Base-by-base conservation (phyloP, 2,888 invertebrate genomes). In the Chaetoderma sp. region DNA sequence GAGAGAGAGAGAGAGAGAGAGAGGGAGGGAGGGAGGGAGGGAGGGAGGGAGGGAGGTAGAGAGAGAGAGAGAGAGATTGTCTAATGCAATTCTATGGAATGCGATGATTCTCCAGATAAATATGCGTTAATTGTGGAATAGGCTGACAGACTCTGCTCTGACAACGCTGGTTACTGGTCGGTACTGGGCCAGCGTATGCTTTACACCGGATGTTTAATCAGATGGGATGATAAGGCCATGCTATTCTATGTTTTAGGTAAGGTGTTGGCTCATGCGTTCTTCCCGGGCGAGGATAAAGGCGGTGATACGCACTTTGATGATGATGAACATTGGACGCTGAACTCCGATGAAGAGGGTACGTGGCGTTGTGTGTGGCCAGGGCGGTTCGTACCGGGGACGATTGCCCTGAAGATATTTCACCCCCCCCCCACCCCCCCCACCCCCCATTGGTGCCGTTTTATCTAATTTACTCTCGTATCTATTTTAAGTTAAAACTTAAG, bases 231-330 rank as follows among this genome's bases (percentile, higher is more conserved):
- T n/a, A n/a, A n/a, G n/a, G n/a, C n/a, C n/a, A n/a, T n/a, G n/a
- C n/a, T n/a, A n/a, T n/a, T n/a, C n/a, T n/a, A n/a, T n/a, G n/a
- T 69, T 72, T 0, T 73, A 85, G 84, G 83, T 36, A 74, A 78
- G 49, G 77, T 84, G 23, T 68, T 84, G 63, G 86, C 85, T 0
- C 86, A 86, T 68, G 86, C 86, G 1, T 86, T 84, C 70, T 84
- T 79, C 73, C 86, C 86, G 6, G 85, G 84, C 0, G 70, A 70
- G 1, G 81, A 80, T 25, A 67, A 77, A 27, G 84, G 84, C 8
- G 86, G 86, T 0, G 83, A 85, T 64, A 80, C 83, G 2, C 86
- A 86, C 71, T 86, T 86, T 70, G 86, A 86, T 65, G 86, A 86
- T 44, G 86, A 84, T 60, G 86, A 86, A 63, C 60, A 67, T 4